Evolutionary conservation across 1,140 invertebrate genomes (phyloP).

Genomic region (Apis laboriosa): DNA sequence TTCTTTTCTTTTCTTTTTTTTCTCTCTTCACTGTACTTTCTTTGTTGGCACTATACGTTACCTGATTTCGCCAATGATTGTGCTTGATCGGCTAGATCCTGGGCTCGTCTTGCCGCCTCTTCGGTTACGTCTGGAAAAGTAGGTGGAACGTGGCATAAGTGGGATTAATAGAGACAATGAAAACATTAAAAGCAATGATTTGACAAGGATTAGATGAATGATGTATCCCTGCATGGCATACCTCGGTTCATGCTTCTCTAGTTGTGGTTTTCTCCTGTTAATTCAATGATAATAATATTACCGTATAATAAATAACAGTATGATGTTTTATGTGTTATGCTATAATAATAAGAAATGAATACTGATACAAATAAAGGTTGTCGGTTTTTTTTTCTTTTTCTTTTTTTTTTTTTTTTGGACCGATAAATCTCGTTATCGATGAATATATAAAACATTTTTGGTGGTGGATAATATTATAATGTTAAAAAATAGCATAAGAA

Average conservation of each 20-base stretch:
- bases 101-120: slow-evolving; percentile 77
- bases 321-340: slow-evolving; percentile 74
- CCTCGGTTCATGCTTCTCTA: slow-evolving; percentile 80
- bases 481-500: slow-evolving; percentile 70
- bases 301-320: slow-evolving; percentile 68
- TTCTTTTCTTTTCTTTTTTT: too few species aligned
- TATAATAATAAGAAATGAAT: slow-evolving; percentile 67
- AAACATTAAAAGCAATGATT: slow-evolving; percentile 81
- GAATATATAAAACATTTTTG: slow-evolving; percentile 64
- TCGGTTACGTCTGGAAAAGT: slow-evolving; percentile 79
- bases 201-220: slow-evolving; percentile 81
- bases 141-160: slow-evolving; percentile 49
- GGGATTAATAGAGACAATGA: slow-evolving; percentile 45
- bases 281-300: slow-evolving; percentile 78
- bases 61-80: slow-evolving; percentile 70
- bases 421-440: slow-evolving; percentile 21
- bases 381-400: too few species aligned
- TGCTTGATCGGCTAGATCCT: slow-evolving; percentile 71
- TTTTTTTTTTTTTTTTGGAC: neutral
- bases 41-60: slow-evolving; percentile 65
- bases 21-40: slow-evolving; percentile 33
- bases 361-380: slow-evolving; percentile 45
- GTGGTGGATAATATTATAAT: slow-evolving; percentile 58
- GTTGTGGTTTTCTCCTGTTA: slow-evolving; percentile 79
- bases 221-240: slow-evolving; percentile 80